These are phyloP conservation scores for Chelidonichthys spinosus DNA, from an alignment of 2,797 vertebrate species.

Conservation along the genomic window DNA sequence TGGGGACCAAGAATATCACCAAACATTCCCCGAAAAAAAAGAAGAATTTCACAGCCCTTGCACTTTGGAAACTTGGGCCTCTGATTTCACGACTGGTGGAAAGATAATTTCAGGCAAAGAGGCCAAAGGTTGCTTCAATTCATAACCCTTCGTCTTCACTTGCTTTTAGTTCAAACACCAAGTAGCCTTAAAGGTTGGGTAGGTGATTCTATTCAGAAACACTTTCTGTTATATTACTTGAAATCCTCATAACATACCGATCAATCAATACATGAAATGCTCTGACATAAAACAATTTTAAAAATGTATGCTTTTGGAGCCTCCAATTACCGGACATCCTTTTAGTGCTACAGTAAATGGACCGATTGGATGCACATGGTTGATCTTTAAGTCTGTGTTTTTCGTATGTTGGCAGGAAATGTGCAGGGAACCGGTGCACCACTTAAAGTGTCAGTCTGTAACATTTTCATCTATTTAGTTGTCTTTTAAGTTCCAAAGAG, in stretches of 20 bases:
- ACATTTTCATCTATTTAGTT: no score
- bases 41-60: conserved; percentile 15
- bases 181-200: not conserved
- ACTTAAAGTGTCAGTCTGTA: not conserved
- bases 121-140: no score
- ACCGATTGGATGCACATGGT: conserved; percentile 8
- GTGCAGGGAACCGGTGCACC: not conserved
- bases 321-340: not conserved
- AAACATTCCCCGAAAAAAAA: conserved; percentile 12
- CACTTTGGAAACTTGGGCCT: conserved; percentile 31
- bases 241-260: no score
- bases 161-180: not conserved
- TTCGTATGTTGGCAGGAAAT: conserved; percentile 19
- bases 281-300: no score
- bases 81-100: conserved; percentile 25
- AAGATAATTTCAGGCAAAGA: no score
- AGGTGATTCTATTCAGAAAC: no score
- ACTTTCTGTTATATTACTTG: no score
- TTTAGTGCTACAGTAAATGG: not conserved
- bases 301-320: conserved; percentile 5
- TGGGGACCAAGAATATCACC: conserved; percentile 59
- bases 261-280: no score
- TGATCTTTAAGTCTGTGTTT: conserved; percentile 1
- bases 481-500: no score
- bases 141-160: not conserved